Conservation (phyloP, 2,113 vertebrate genomes). For the Hippocampus guttulatus region DNA sequence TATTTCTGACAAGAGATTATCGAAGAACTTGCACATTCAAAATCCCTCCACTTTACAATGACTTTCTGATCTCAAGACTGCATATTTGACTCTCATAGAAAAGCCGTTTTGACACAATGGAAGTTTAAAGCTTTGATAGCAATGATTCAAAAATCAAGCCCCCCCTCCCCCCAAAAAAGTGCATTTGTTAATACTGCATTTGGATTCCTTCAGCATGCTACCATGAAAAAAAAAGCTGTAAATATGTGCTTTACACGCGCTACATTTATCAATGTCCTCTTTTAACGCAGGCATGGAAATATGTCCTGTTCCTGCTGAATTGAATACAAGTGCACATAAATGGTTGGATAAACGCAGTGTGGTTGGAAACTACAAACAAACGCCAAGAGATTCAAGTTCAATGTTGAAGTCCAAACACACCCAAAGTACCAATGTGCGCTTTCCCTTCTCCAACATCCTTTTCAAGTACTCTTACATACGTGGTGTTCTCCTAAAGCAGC, state of each 20-base stretch:
- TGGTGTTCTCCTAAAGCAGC: neutral
- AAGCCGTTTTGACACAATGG: conserved; percentile 42
- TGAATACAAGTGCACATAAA: neutral
- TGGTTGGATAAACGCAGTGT: neutral
- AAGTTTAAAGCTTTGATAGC: neutral
- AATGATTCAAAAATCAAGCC: neutral
- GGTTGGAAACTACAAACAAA: neutral
- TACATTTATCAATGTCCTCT: neutral
- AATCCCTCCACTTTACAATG: neutral
- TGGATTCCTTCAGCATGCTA: neutral
- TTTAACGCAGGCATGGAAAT: neutral
- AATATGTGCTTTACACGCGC: neutral
- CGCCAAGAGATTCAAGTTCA: neutral
- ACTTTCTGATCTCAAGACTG: neutral
- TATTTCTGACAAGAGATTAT: neutral
- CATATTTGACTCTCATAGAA: conserved; percentile 17
- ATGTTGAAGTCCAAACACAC: neutral
- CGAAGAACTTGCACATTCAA: neutral
- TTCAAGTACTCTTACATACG: neutral
- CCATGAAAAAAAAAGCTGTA: neutral
- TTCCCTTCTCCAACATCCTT: neutral
- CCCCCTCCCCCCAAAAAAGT: neutral
- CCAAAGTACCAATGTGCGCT: neutral
- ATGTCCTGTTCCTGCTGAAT: neutral
- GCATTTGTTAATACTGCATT: neutral